phyloP scores from a whole-genome alignment of 30 jellyfish, hydroid and myxozoan species.

The Pseudorhiza aurosa region DNA sequence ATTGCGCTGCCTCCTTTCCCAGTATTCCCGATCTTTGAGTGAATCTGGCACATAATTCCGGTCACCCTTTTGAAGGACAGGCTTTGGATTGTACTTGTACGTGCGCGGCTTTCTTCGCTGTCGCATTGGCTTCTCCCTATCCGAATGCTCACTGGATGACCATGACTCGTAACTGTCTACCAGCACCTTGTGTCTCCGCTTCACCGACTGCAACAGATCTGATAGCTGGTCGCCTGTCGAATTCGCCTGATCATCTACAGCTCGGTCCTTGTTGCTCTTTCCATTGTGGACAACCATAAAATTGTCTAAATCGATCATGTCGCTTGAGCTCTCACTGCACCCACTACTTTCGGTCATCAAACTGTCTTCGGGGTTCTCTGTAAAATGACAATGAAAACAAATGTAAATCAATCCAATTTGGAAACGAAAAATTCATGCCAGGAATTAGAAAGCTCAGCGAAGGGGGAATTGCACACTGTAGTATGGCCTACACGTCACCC shows the following conservation, averaged over 20 bases:
- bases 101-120: slow-evolving; percentile 77
- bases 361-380: background rate
- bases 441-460: too few relatives aligned
- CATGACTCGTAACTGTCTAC: slow-evolving; percentile 18
- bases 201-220: slow-evolving; percentile 14
- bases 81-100: slow-evolving; percentile 88
- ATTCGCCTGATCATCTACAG: background rate
- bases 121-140: background rate
- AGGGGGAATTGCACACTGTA: too few relatives aligned
- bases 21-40: slow-evolving; percentile 76
- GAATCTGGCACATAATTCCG: slow-evolving; percentile 81
- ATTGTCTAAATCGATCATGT: slow-evolving; percentile 34
- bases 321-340: slow-evolving; percentile 17
- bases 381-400: too few relatives aligned
- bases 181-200: slow-evolving; percentile 11
- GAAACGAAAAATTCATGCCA: too few relatives aligned
- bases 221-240: slow-evolving; percentile 26
- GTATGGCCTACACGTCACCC: too few relatives aligned
- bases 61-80: slow-evolving; percentile 77
- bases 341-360: slow-evolving; percentile 14
- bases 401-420: too few relatives aligned
- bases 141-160: slow-evolving; percentile 28
- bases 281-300: slow-evolving; percentile 38
- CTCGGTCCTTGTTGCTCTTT: background rate
- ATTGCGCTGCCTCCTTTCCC: slow-evolving; percentile 91